These are phyloP conservation scores for Ictidomys tridecemlineatus DNA, from an alignment of 2,113 vertebrate species.

Conservation along the genomic window DNA sequence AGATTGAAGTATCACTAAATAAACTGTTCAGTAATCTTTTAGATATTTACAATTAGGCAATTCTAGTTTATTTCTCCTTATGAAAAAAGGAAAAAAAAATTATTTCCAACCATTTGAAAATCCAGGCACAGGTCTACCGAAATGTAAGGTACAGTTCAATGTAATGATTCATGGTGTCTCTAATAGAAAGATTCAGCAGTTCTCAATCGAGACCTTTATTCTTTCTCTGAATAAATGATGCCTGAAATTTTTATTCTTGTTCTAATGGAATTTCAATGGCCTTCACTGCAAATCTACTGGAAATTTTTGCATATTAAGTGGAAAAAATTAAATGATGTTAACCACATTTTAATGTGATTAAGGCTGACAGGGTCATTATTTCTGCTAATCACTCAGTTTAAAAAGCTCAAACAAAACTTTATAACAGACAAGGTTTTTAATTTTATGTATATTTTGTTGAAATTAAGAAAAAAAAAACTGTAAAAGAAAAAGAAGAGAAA, in stretches of 20 bases:
- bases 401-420: slow-evolving; percentile 96
- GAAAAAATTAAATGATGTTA: slow-evolving; percentile 99
- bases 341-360: slow-evolving; percentile 99
- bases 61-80: slow-evolving; percentile 73
- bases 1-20: slow-evolving; percentile 57
- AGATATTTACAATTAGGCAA: slow-evolving; percentile 55
- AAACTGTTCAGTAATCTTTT: slow-evolving; percentile 56
- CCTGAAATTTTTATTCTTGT: slow-evolving; percentile 99
- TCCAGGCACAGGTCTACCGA: slow-evolving; percentile 78
- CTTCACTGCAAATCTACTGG: slow-evolving; percentile 99
- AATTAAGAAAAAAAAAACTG: slow-evolving; percentile 73
- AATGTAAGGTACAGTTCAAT: slow-evolving; percentile 86
- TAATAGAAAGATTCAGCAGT: slow-evolving; percentile 99
- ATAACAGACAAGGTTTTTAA: slow-evolving; percentile 90
- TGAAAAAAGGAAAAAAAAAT: slow-evolving; percentile 79
- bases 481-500: slow-evolving; percentile 67
- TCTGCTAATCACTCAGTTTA: slow-evolving; percentile 99
- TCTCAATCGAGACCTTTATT: slow-evolving; percentile 95
- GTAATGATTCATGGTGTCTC: slow-evolving; percentile 93
- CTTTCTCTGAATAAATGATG: slow-evolving; percentile 99
- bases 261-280: slow-evolving; percentile 99
- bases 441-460: slow-evolving; percentile 85
- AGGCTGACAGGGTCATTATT: slow-evolving; percentile 99
- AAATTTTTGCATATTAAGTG: slow-evolving; percentile 99
- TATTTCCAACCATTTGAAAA: slow-evolving; percentile 81